Base-by-base conservation (phyloP, 2,797 vertebrate genomes). In the Bovichtus variegatus region DNA sequence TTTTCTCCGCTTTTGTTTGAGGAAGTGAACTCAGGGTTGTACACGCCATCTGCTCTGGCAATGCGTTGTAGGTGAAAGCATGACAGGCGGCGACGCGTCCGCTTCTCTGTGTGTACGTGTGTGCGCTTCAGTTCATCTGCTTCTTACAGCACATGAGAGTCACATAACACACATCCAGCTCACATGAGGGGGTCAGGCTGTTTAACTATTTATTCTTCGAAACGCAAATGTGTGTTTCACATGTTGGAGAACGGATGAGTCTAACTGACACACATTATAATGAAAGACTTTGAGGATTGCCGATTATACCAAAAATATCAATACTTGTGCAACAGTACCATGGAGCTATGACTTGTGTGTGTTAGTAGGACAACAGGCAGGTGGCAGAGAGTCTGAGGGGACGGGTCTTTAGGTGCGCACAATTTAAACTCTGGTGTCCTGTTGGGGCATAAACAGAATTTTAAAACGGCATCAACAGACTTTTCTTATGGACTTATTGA, bases 1-100 rank as follows among this genome's bases (percentile, higher is more conserved):
- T 55, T 41, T 16, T 69, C 46, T 75, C 5, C 34, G 34, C 8
- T 34, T 34, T 57, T 61, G 21, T 80, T 68, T 77, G 80, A 80
- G 71, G 69, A 81, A 66, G 78, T 78, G 78, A 84, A 86, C 66
- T 46, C 53, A 15, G 70, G 75, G 83, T 79, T 74, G 55, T 47
- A 12, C 34, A 13, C 65, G 66, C 83, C 83, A 82, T 89, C 88
- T 89, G 85, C 78, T 90, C 55, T 74, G 77, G 74, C 59, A 23
- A 51, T 66, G 78, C 29, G 27, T 71, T 71, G 55, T 65, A 51
- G 59, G 68, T 80, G 71, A 83, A 81, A 71, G 51, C 76, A 65
- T 51, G 64, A 85, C 58, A 51, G 73, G 62, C 46, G 25, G 54
- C 36, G 29, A 74, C 53, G 50, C 65, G 71, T 74, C 68, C 71